phyloP scores from a whole-genome alignment of 2,797 vertebrate genomes.

The Amblyraja radiata region DNA sequence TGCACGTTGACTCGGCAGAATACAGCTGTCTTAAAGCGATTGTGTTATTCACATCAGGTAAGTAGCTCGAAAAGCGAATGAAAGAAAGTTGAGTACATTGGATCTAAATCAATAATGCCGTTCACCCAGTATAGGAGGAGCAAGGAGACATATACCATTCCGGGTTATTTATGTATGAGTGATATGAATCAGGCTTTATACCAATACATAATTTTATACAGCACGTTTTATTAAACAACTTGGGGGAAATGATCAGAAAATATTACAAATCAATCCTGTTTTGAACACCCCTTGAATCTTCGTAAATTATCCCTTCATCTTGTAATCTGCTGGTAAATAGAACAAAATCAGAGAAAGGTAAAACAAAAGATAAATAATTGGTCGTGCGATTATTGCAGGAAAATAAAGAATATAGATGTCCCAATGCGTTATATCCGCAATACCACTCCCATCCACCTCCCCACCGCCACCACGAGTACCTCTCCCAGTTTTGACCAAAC shows the following conservation, averaged over 20 bases:
- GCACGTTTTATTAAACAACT: constrained; percentile 15
- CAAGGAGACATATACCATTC: background rate
- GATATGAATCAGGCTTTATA: constrained; percentile 11
- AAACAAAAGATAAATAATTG: background rate
- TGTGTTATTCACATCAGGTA: constrained; percentile 97
- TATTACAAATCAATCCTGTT: constrained; percentile 15
- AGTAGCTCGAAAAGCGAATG: constrained; percentile 50
- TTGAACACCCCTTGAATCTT: background rate
- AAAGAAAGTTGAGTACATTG: constrained; percentile 17
- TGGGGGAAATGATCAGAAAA: constrained; percentile 23
- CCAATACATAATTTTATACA: constrained; percentile 2
- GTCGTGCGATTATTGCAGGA: background rate
- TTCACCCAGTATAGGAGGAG: background rate
- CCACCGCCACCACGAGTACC: too few species aligned
- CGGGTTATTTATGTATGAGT: constrained; percentile 12
- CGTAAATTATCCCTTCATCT: background rate
- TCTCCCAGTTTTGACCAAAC: constrained; percentile 59
- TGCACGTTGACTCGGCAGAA: constrained; percentile 95
- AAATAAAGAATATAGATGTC: background rate
- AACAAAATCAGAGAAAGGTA: background rate
- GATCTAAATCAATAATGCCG: constrained; percentile 25
- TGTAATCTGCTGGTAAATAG: constrained; percentile 6
- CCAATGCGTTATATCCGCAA: background rate
- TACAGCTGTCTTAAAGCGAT: constrained; percentile 99
- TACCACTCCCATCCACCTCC: background rate